Evolutionary conservation across 2,888 invertebrate species (phyloP).

Genomic region (Chalcosyrphus nemorum): DNA sequence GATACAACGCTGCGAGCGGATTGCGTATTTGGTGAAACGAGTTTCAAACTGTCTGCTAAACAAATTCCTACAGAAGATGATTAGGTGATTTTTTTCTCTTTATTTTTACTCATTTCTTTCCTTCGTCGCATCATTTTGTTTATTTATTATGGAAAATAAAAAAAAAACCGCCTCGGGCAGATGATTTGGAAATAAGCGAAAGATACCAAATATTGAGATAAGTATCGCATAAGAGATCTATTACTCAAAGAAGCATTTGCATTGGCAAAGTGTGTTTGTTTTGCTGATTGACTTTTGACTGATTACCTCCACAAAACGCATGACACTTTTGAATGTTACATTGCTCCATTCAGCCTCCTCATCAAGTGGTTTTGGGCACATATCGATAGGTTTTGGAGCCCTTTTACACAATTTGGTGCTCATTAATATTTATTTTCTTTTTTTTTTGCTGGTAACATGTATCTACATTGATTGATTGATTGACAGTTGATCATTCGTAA

Average conservation of each 20-base stretch:
- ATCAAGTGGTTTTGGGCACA: too few relatives aligned
- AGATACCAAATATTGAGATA: slow-evolving; percentile 43
- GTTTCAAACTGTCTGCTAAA: slow-evolving; percentile 38
- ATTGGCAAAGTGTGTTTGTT: slow-evolving; percentile 2
- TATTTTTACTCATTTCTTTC: not conserved
- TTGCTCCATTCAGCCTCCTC: too few relatives aligned
- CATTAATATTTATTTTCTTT: too few relatives aligned
- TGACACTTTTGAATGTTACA: not conserved
- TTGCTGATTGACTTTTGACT: slow-evolving; percentile 7
- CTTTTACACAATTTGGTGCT: too few relatives aligned
- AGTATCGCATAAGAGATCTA: not conserved
- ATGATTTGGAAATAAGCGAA: slow-evolving; percentile 27
- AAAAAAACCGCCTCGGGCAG: not conserved
- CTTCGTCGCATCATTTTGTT: slow-evolving; percentile 17
- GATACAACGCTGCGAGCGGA: slow-evolving; percentile 30
- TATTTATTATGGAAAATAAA: not conserved
- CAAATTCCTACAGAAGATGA: slow-evolving; percentile 22
- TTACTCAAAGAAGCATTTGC: not conserved
- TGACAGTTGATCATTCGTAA: too few relatives aligned
- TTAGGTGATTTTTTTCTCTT: not conserved
- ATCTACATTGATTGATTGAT: too few relatives aligned
- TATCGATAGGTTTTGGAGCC: too few relatives aligned
- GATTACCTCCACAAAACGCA: not conserved
- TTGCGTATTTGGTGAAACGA: slow-evolving; percentile 61
- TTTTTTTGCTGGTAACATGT: too few relatives aligned